A percentile compares a stretch with the other conserved stretches of the same genome.
phyloP scores from a whole-genome alignment of 2,888 invertebrate species.

The Tenthredo amoena region DNA sequence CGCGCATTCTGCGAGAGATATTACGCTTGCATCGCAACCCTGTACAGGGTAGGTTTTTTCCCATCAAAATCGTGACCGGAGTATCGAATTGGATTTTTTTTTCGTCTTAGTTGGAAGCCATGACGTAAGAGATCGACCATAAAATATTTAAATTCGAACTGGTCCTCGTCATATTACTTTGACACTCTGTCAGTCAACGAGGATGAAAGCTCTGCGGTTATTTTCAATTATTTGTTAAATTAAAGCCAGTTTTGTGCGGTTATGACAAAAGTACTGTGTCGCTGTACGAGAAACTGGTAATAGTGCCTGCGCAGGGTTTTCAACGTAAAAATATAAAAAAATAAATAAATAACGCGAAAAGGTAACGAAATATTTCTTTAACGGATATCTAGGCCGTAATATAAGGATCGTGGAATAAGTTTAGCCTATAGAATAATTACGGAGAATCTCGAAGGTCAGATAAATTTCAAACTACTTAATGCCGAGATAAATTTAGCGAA shows the following conservation, averaged over 20 bases:
- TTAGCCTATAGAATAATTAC: background rate
- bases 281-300: background rate
- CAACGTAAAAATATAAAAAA: background rate
- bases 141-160: background rate
- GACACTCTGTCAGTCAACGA: background rate
- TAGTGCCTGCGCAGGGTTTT: background rate
- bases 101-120: background rate
- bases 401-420: background rate
- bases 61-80: background rate
- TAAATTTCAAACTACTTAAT: slow-evolving; percentile 6
- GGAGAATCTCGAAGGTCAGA: background rate
- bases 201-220: background rate
- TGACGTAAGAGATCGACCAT: background rate
- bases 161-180: slow-evolving; percentile 8
- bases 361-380: background rate
- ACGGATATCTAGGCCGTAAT: background rate
- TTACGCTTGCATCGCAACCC: background rate
- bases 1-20: slow-evolving; percentile 12
- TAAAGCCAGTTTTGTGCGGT: slow-evolving; percentile 5
- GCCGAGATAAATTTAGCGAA: background rate
- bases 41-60: background rate
- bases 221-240: background rate
- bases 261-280: background rate
- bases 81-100: background rate
- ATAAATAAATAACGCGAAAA: background rate